Base-by-base conservation (phyloP, 2,797 vertebrate genomes). In the Danio kyathit region DNA sequence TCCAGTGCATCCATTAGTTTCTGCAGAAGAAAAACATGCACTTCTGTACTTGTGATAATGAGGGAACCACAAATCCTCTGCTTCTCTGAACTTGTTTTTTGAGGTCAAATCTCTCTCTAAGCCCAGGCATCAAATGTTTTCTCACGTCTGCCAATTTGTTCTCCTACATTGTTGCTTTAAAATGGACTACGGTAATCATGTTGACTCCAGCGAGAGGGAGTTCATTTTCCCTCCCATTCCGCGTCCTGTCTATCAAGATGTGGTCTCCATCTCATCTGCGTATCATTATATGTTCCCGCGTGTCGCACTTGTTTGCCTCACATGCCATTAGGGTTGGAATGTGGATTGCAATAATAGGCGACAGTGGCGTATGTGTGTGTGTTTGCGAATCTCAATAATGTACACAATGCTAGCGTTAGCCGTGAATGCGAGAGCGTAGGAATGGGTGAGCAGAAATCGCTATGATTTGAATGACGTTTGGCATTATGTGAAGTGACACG, bases 181-280 rank as follows among this genome's bases (percentile, higher is more conserved):
- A 77, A 82, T 61, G 43, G 59, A 17, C 79, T 79, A 52, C 74
- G 74, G 79, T 79, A 87, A 88, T 69, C 7, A 75, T 61, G 79
- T 82, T 82, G 76, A 71, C 74, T 83, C 72, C 5, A 43, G 77
- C 51, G 21, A 79, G 61, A 71, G 49, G 66, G 79, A 84, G 74
- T 82, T 83, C 67, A 73, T 82, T 87, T 88, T 82, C 64, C 57
- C 48, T 73, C 75, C 69, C 73, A 86, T 88, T 89, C 77, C 52
- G 14, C 10, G 52, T 60, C 56, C 83, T 79, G 87, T 85, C 82
- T 76, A 85, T 88, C 83, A 87, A 72, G 72, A 72, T 21, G 29
- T 49, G 60, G 41, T 66, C 76, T 76, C 74, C 69, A 59, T 72
- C 85, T 84, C 64, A 74, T 87, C 76, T 81, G 78, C 12, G 74